Evolutionary conservation across 2,797 vertebrate species (phyloP), one percentile per base, ranked within the genome.

Genomic region (Craterocephalus amniculus): DNA sequence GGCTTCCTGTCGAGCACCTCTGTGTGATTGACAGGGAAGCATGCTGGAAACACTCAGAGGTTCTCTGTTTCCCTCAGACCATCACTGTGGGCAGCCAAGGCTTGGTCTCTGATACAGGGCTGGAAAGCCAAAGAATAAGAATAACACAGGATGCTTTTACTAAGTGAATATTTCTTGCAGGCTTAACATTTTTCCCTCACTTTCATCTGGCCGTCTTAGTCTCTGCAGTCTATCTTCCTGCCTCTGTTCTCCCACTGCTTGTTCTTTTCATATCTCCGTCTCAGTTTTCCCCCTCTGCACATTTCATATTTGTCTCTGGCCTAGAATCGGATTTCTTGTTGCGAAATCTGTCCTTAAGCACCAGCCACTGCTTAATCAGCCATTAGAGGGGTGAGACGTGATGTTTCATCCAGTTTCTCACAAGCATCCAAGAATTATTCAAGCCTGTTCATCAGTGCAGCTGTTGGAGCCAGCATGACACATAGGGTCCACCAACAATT

Each of bases 11-110:
- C 27, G 67, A 70, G 80, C 35, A 24, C 24, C 4, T 60, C 1
- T 6, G 51, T n/a, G 18, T 90, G 89, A 93, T 87, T 90, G 90
- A 88, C 89, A 86, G 74, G 70, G 70, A 72, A 85, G 74, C 59
- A 54, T 83, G 81, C 65, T 76, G 81, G 73, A 91, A 85, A 66
- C 20, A 34, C 60, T 77, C 67, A 45, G 78, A 67, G 58, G 38
- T 78, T 71, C 64, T 72, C 71, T 58, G 67, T 76, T 71, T 81
- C 79, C 69, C 82, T 83, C 75, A 16, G 71, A 51, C 61, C 73
- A 57, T 64, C 14, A 22, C 66, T 83, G 63, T 57, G 65, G 65
- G 79, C 79, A 51, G 66, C 52, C 34, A 49, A 43, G 43, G 34
- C 64, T 58, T 0, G 2, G 51, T 79, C 64, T 87, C 77, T 58